A percentile compares a stretch with the other conserved stretches of the same genome.
Conservation (phyloP, 2,113 vertebrate species). For the Neotragus pygmaeus region DNA sequence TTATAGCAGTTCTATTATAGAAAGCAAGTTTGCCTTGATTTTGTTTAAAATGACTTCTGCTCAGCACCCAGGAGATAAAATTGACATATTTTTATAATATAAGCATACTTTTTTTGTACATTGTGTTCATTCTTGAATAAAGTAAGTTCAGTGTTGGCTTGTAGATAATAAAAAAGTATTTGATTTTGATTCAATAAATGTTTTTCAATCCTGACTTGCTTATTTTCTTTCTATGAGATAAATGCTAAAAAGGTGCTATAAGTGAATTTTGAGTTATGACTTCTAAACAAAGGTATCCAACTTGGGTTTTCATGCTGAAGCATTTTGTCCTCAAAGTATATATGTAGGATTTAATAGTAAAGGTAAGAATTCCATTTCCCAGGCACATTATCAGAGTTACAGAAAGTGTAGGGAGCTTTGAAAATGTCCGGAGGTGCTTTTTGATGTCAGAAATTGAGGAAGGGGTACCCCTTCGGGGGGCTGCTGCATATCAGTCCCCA, state of each 20-base stretch:
- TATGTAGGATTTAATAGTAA: not conserved
- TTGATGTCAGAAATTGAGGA: not conserved
- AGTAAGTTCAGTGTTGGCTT: conserved; percentile 87
- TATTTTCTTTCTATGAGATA: not conserved
- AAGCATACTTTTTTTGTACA: conserved; percentile 87
- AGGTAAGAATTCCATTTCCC: not conserved
- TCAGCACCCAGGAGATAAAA: conserved; percentile 77
- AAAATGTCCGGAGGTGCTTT: not conserved
- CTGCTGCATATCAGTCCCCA: not conserved
- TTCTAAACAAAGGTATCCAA: not conserved
- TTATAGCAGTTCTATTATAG: conserved; percentile 65
- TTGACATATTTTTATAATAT: conserved; percentile 87
- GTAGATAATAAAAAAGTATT: conserved; percentile 88
- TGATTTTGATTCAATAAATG: conserved; percentile 88
- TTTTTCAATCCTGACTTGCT: conserved; percentile 78
- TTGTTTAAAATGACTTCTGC: conserved; percentile 77
- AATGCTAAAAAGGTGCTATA: not conserved
- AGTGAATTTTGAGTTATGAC: not conserved
- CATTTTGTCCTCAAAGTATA: not conserved
- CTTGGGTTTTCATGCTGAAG: not conserved
- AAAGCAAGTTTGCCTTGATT: conserved; percentile 75
- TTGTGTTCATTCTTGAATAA: conserved; percentile 86
- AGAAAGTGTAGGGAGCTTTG: not conserved
- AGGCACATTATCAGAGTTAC: not conserved
- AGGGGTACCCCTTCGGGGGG: not conserved